Percentiles rank a stretch among this genome's conserved stretches.
These are phyloP conservation scores for Pissodes strobi DNA, from an alignment of 1,140 invertebrate species.

Conservation along the genomic window DNA sequence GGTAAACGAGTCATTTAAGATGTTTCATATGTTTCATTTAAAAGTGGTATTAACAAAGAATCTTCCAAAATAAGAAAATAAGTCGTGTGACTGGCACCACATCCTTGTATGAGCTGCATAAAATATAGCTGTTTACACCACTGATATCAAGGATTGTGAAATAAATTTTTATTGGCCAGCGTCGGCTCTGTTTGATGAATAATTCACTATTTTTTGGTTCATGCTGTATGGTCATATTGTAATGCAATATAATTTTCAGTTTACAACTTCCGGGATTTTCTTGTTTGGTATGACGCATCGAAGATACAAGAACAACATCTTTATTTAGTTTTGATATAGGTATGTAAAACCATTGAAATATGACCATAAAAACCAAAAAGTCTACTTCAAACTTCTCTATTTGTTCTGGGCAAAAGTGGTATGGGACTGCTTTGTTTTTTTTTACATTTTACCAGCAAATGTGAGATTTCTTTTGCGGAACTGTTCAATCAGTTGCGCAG, in stretches of 20 bases:
- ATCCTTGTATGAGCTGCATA: neutral
- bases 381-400: neutral
- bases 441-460: slow-evolving; percentile 44
- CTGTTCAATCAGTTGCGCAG: slow-evolving; percentile 48
- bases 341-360: neutral
- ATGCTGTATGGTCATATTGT: neutral
- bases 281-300: neutral
- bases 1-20: neutral
- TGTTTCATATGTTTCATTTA: no score
- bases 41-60: neutral
- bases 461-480: slow-evolving; percentile 50
- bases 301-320: neutral
- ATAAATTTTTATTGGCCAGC: neutral
- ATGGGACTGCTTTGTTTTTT: slow-evolving; percentile 1
- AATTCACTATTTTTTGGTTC: neutral
- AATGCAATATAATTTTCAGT: neutral
- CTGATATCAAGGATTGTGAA: neutral
- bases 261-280: neutral
- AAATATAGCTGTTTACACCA: neutral
- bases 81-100: neutral
- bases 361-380: neutral
- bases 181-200: neutral
- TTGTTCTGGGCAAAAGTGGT: neutral
- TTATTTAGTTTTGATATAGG: neutral
- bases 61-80: neutral